Evolutionary conservation across 2,797 vertebrate species (phyloP).

Genomic region (Catamblyrhynchus diadema): DNA sequence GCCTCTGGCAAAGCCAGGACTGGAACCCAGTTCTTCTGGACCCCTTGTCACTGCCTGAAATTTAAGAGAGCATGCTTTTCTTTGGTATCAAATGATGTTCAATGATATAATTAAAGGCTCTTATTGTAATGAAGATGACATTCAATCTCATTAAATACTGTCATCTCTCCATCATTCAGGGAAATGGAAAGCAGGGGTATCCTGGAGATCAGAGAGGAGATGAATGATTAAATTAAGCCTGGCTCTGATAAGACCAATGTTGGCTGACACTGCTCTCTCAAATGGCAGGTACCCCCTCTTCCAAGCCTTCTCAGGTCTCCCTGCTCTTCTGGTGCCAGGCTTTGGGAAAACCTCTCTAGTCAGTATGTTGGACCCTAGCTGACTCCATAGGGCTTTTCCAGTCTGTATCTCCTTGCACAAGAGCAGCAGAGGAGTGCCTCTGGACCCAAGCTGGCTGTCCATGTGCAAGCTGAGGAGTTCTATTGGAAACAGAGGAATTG

Average conservation of each 20-base stretch:
- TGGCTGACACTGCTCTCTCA: not conserved
- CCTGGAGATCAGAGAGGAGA: not conserved
- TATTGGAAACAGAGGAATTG: not conserved
- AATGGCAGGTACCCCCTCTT: not conserved
- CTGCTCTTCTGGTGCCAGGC: not conserved
- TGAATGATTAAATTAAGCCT: not conserved
- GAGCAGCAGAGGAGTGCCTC: not conserved
- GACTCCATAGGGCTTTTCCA: not conserved
- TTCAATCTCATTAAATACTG: not conserved
- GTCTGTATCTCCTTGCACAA: not conserved
- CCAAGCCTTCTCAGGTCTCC: not conserved
- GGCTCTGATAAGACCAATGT: not conserved
- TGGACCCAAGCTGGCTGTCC: not conserved
- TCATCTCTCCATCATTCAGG: not conserved
- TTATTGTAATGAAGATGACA: conserved; percentile 13
- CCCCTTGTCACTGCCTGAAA: not conserved
- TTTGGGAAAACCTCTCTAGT: not conserved
- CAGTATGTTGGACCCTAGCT: not conserved
- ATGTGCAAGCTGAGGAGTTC: not conserved
- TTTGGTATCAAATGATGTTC: not conserved
- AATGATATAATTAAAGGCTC: conserved; percentile 5
- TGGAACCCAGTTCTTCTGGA: not conserved
- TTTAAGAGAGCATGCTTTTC: not conserved
- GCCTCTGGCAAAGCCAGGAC: not conserved
- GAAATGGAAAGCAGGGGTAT: not conserved